phyloP scores from a whole-genome alignment of 2,888 invertebrate species.

The Diarsia brunnea region DNA sequence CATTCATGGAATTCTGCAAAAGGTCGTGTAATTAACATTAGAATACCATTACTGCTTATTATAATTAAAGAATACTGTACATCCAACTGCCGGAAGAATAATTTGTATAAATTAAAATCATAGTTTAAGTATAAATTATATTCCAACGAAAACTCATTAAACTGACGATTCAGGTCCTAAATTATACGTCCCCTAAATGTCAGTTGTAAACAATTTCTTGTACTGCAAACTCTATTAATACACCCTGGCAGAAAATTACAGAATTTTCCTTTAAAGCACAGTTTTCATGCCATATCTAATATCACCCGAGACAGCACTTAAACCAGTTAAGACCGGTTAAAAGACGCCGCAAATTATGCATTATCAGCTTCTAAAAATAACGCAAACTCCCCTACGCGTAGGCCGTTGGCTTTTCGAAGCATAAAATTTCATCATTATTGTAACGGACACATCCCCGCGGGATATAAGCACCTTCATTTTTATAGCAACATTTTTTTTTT shows the following conservation, averaged over 20 bases:
- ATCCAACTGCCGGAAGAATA: slow-evolving; percentile 15
- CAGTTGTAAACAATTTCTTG: slow-evolving; percentile 3
- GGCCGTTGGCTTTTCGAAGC: slow-evolving; percentile 43
- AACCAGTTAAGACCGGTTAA: slow-evolving; percentile 56
- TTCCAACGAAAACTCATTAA: not conserved
- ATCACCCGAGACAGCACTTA: slow-evolving; percentile 38
- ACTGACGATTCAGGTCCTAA: not conserved
- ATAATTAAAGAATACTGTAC: slow-evolving; percentile 2
- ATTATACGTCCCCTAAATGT: not conserved
- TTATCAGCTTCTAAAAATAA: slow-evolving; percentile 63
- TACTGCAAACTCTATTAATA: not conserved
- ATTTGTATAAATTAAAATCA: slow-evolving; percentile 25
- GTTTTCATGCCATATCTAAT: slow-evolving; percentile 49
- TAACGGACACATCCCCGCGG: slow-evolving; percentile 55
- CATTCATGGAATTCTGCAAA: slow-evolving; percentile 57
- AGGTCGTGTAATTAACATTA: slow-evolving; percentile 56
- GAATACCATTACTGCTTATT: slow-evolving; percentile 36
- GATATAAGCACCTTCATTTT: slow-evolving; percentile 57
- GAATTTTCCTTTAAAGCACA: slow-evolving; percentile 40
- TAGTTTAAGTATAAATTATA: slow-evolving; percentile 1
- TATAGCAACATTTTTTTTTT: slow-evolving; percentile 57
- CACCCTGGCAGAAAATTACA: slow-evolving; percentile 7
- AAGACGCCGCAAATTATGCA: slow-evolving; percentile 57
- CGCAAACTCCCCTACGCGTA: slow-evolving; percentile 29
- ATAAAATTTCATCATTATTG: slow-evolving; percentile 59